Percentiles rank a stretch among this genome's conserved stretches.
Conservation (phyloP, 2,113 vertebrate genomes). For the Hipposideros armiger region DNA sequence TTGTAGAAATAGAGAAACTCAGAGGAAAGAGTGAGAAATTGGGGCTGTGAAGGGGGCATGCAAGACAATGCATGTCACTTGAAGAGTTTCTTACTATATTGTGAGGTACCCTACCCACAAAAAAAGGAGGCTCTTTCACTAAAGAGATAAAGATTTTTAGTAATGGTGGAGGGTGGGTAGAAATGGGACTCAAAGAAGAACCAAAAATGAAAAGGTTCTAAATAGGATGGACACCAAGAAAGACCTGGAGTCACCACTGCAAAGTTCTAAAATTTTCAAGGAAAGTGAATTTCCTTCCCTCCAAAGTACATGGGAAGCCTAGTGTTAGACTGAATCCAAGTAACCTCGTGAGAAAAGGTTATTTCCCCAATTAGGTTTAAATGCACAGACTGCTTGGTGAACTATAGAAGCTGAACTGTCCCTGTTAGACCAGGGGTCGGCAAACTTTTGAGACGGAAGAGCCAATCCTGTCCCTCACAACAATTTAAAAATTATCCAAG, state of each 20-base stretch:
- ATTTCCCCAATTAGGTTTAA: neutral
- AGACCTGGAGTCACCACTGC: neutral
- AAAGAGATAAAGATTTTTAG: neutral
- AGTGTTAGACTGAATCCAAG: neutral
- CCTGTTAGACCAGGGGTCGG: no score
- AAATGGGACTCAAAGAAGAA: neutral
- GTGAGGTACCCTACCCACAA: neutral
- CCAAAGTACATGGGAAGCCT: neutral
- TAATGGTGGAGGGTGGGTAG: neutral
- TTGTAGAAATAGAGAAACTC: neutral
- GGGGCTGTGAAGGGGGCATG: neutral
- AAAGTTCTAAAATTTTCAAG: neutral
- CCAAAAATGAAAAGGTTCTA: neutral
- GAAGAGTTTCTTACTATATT: neutral
- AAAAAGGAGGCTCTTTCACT: neutral
- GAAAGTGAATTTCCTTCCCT: neutral
- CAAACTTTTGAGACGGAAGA: no score
- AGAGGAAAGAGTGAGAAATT: neutral
- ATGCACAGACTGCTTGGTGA: neutral
- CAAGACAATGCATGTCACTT: neutral
- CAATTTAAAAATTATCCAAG: no score
- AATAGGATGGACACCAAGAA: neutral
- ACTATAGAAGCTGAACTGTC: neutral
- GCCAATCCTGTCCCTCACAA: no score
- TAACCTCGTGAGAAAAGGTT: neutral